These are phyloP conservation scores for Saimiri boliviensis DNA, from an alignment of 2,113 vertebrate genomes.

Conservation along the genomic window DNA sequence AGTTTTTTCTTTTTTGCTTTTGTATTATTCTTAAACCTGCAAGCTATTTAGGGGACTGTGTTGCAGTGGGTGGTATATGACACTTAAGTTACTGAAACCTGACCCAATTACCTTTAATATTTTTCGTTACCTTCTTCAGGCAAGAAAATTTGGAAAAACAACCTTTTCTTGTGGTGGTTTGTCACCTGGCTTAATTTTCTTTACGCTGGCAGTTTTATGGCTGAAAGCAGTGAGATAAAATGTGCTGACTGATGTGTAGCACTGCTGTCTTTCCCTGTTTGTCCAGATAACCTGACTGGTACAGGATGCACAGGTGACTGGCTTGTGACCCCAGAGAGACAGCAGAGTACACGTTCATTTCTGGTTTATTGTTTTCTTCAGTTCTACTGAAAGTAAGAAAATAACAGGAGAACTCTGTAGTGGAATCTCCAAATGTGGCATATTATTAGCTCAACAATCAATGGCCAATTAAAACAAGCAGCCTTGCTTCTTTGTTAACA, in stretches of 20 bases:
- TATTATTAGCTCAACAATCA: background rate
- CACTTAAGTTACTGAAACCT: slow-evolving; percentile 24
- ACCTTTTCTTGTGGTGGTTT: background rate
- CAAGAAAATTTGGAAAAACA: background rate
- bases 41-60: background rate
- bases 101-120: background rate
- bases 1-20: slow-evolving; percentile 6
- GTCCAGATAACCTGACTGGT: background rate
- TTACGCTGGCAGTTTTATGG: background rate
- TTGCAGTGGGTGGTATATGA: background rate
- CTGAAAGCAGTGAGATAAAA: background rate
- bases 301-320: background rate
- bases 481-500: background rate
- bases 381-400: slow-evolving; percentile 7
- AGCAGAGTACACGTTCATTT: background rate
- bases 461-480: background rate
- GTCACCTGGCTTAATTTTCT: background rate
- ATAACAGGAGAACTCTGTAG: background rate
- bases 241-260: accelerated
- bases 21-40: background rate
- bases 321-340: background rate
- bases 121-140: slow-evolving; percentile 14
- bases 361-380: slow-evolving; percentile 4
- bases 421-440: background rate
- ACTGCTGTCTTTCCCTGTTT: background rate